Base-by-base conservation (phyloP, 2,888 invertebrate species). In the Diaprepes abbreviatus region DNA sequence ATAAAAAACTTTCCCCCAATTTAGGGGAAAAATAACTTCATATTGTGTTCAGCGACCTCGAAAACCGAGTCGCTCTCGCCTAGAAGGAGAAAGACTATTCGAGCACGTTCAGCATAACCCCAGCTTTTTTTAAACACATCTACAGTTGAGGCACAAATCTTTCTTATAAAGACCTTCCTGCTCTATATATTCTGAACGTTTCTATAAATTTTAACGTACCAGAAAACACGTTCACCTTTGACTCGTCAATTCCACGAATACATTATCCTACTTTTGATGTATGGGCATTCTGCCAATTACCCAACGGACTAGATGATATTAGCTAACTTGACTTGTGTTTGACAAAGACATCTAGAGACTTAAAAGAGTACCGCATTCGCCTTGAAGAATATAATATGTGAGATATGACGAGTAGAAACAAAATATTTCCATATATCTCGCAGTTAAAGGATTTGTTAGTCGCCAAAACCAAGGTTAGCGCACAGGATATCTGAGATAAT, bases 191-290 rank as follows among this genome's bases (percentile, higher is more conserved):
- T n/a, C n/a, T n/a, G n/a, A n/a, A n/a, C n/a, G n/a, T n/a, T n/a
- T n/a, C n/a, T 19, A 19, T 43, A 17, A n/a, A 43, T 21, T 3
- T 40, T 40, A 40, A 17, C 40, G 16, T 19, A 50, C 6, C 14
- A 28, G 28, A 24, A 45, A 28, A 28, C 28, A 6, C 48, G 48
- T 50, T 50, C 28, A 50, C 48, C 48, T 50, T 28, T 28, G 28
- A 50, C 48, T 28, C 24, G 2, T n/a, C 6, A 16, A 12, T 50
- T 50, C 48, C 48, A 14, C 2, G 48, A 50, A 50, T 50, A 31
- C 48, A 50, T 50, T 50, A 50, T 28, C 48, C 48, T 50, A 28
- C 28, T 50, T 50, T 50, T 50, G 48, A 50, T 50, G 48, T 28
- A 50, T 50, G 48, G 28, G 48, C 48, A 50, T 50, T 50, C 31